These are phyloP conservation scores for Caranx melampygus DNA, from an alignment of 2,113 vertebrate genomes.

Conservation along the genomic window DNA sequence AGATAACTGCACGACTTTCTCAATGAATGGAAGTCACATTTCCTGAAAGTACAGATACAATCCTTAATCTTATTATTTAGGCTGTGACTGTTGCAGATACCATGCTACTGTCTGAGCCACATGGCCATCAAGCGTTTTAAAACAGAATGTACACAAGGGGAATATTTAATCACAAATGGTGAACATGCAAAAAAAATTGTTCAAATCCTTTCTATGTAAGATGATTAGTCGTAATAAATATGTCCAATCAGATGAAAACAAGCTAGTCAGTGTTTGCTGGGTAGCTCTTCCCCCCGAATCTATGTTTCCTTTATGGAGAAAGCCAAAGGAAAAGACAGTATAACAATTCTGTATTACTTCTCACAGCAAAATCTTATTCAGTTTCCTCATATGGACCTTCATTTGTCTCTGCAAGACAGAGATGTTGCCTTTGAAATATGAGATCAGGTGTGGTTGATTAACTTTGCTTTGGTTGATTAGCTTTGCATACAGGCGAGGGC, in stretches of 20 bases:
- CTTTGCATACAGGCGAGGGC: background rate
- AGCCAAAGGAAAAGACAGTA: background rate
- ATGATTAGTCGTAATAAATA: background rate
- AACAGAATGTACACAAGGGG: background rate
- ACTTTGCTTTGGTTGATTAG: slow-evolving; percentile 27
- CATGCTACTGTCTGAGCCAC: background rate
- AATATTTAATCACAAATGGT: background rate
- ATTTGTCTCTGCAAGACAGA: slow-evolving; percentile 4
- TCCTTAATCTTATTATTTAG: background rate
- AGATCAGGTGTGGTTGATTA: slow-evolving; percentile 4
- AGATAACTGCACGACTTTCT: slow-evolving; percentile 4
- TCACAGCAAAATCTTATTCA: background rate
- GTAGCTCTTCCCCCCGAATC: too few species aligned
- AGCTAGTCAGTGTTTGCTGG: background rate
- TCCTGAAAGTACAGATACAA: background rate
- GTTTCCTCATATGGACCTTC: background rate
- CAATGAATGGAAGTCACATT: background rate
- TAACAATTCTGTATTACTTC: background rate
- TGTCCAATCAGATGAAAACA: background rate
- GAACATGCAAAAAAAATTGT: background rate
- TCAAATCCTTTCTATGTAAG: background rate
- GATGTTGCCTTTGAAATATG: slow-evolving; percentile 12
- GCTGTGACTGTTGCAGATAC: background rate
- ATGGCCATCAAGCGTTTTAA: background rate
- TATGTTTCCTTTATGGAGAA: too few species aligned